Evolutionary conservation across 1,140 invertebrate species (phyloP), one percentile per base, ranked within the genome.

Genomic region (Caerostris extrusa): DNA sequence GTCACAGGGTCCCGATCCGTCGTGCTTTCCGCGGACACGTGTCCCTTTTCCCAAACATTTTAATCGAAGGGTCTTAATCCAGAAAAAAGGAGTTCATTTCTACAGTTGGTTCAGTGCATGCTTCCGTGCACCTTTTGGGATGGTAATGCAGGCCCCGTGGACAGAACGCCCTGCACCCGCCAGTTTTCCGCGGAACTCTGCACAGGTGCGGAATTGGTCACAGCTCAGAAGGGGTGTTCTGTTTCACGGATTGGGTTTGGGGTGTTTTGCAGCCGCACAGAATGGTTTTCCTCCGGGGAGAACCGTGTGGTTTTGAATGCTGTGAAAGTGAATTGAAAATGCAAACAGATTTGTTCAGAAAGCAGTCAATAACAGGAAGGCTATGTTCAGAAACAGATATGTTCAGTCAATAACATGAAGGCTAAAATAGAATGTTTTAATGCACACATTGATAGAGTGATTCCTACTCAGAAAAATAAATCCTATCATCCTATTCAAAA

Each of bases 61-160:
- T 85, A 92, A 85, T 85, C 58, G 60, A 67, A 67, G n/a, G 90
- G 81, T 61, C 77, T 85, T 92, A 92, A 92, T 92, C 90, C 90
- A 92, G 90, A 85, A 92, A 91, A 57, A 92, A 92, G 88, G 67
- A 92, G 90, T 92, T 85, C 71, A 92, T 92, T 92, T 92, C 90
- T 64, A 57, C 77, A 83, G 61, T 81, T 92, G 58, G 17, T 56
- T 50, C 61, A 56, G 8, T 64, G 90, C 90, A 92, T 69, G 90
- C 90, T 85, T 92, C 56, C 81, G 58, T 92, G 90, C 81, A 67
- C 90, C 90, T 85, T 85, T 92, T 92, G 60, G 90, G n/a, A 92
- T 92, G 90, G 71, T 92, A 92, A 92, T 92, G 81, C 58, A 7
- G 56, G 71, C 10, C 57, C 60, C 19, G 64, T 64, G 50, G 64